Conservation (phyloP, 2,113 vertebrate species). For the Rhynchomys soricoides region DNA sequence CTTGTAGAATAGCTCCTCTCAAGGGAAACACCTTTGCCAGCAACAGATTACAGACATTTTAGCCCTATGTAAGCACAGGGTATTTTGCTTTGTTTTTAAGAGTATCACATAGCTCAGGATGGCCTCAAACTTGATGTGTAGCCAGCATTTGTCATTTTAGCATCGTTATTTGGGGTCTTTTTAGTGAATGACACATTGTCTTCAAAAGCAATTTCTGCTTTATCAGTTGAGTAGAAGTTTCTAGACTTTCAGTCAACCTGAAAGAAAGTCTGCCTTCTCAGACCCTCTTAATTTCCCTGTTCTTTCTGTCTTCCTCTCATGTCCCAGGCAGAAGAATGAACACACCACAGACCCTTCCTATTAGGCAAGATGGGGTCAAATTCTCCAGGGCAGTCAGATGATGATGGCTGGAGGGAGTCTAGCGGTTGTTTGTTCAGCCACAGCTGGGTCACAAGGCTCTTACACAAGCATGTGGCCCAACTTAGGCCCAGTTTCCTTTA, state of each 20-base stretch:
- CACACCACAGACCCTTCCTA: not conserved
- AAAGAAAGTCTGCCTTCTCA: not conserved
- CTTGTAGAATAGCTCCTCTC: not conserved
- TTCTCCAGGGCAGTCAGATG: not conserved
- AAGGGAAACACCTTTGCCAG: not conserved
- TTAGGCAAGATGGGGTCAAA: not conserved
- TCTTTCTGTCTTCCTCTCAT: not conserved
- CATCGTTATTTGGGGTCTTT: not conserved
- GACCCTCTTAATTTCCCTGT: not conserved
- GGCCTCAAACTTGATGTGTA: not conserved
- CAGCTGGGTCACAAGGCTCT: slow-evolving; percentile 33
- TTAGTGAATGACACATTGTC: not conserved
- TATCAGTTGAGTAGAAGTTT: not conserved
- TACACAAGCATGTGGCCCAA: not conserved
- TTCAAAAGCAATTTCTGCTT: not conserved
- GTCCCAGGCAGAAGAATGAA: not conserved
- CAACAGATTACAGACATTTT: not conserved
- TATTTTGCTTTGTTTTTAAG: not conserved
- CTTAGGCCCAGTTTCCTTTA: not conserved
- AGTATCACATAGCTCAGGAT: not conserved
- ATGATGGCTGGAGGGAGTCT: not conserved
- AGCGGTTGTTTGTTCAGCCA: not conserved
- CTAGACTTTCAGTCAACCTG: not conserved
- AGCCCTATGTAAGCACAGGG: not conserved
- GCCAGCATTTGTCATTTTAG: not conserved